phyloP scores from a whole-genome alignment of 1,140 invertebrate genomes.

The Mizuhopecten yessoensis region DNA sequence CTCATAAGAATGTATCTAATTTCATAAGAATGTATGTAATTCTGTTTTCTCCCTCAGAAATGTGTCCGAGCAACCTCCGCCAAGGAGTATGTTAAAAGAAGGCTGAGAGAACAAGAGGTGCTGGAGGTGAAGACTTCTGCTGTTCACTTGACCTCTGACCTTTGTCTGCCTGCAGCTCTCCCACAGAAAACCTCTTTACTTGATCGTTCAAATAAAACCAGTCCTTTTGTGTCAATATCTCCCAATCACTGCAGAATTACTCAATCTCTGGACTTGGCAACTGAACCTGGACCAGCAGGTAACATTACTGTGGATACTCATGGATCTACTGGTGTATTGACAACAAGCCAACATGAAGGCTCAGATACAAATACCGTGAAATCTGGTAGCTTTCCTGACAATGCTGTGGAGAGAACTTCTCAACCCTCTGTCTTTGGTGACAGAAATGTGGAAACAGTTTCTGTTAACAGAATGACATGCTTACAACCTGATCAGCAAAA shows the following conservation, averaged over 20 bases:
- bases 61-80: constrained; percentile 56
- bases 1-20: too few species aligned
- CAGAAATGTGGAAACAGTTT: not conserved
- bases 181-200: too few species aligned
- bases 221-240: too few species aligned
- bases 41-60: constrained; percentile 58
- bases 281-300: too few species aligned
- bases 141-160: not conserved
- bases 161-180: too few species aligned
- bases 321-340: not conserved
- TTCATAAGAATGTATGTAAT: too few species aligned
- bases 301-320: not conserved
- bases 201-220: too few species aligned
- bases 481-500: not conserved
- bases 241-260: too few species aligned
- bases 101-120: constrained; percentile 63
- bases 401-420: not conserved
- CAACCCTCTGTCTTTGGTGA: not conserved
- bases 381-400: not conserved
- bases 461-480: not conserved
- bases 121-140: constrained; percentile 33
- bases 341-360: not conserved
- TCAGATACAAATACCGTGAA: not conserved
- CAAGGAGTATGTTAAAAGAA: constrained; percentile 69
- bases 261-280: too few species aligned